A percentile compares a stretch with the other conserved stretches of the same genome.
Evolutionary conservation across 2,113 vertebrate species (phyloP).

Genomic region (Neopipo cinnamomea): DNA sequence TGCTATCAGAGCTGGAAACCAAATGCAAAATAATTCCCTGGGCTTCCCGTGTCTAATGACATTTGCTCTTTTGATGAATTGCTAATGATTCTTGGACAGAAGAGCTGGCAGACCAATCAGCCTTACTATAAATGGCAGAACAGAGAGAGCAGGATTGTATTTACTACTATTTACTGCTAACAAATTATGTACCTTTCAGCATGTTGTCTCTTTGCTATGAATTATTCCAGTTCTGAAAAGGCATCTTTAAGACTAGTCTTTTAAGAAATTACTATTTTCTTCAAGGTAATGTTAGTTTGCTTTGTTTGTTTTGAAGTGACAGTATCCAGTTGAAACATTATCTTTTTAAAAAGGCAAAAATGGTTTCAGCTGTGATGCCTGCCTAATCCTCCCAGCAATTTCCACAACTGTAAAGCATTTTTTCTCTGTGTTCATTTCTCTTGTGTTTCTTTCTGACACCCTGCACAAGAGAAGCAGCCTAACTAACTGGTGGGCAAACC

Average conservation of each 20-base stretch:
- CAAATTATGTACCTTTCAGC: not conserved
- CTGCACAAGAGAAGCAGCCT: not conserved
- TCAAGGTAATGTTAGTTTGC: not conserved
- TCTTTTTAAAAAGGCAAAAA: not conserved
- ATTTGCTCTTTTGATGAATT: slow-evolving; percentile 82
- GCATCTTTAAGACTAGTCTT: not conserved
- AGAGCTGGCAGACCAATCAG: slow-evolving; percentile 36
- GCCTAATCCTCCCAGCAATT: not conserved
- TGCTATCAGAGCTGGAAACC: slow-evolving; percentile 84
- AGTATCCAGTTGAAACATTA: not conserved
- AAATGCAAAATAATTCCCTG: slow-evolving; percentile 82
- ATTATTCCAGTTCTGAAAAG: not conserved
- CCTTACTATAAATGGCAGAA: slow-evolving; percentile 7
- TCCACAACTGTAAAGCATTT: not conserved
- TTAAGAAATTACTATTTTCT: slow-evolving; percentile 9
- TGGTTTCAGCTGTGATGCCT: not conserved
- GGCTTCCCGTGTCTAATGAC: slow-evolving; percentile 75
- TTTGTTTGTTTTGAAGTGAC: slow-evolving; percentile 17
- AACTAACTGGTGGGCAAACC: not conserved
- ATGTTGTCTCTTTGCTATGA: not conserved
- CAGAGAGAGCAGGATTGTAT: not conserved
- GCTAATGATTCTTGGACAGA: slow-evolving; percentile 76
- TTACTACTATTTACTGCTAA: not conserved
- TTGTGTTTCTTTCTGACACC: not conserved
- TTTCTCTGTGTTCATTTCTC: not conserved